Evolutionary conservation across 1,140 invertebrate species (phyloP).

Genomic region (Lysiphlebus fabarum): DNA sequence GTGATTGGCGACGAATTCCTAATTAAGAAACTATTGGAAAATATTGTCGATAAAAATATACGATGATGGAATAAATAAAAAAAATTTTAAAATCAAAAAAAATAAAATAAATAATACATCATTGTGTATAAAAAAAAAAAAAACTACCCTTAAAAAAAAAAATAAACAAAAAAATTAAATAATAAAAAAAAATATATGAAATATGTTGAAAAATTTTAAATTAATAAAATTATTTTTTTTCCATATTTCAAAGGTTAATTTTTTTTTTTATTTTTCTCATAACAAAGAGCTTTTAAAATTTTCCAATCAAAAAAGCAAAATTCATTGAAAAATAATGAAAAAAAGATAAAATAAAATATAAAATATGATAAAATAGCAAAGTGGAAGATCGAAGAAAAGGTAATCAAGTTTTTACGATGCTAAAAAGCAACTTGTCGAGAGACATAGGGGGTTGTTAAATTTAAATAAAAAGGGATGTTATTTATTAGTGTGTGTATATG

Average conservation of each 20-base stretch:
- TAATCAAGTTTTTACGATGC: slow-evolving; percentile 14
- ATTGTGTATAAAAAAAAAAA: no score
- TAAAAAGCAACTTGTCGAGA: background rate
- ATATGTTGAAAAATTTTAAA: background rate
- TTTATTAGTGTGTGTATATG: no score
- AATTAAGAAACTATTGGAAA: slow-evolving; percentile 14
- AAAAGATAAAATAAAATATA: background rate
- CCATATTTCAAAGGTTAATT: background rate
- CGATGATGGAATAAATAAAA: slow-evolving; percentile 9
- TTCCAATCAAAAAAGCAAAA: slow-evolving; percentile 14
- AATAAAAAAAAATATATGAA: background rate
- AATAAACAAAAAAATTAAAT: no score
- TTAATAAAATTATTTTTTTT: background rate
- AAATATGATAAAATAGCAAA: slow-evolving; percentile 2
- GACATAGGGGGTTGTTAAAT: no score
- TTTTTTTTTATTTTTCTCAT: background rate
- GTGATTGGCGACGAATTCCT: slow-evolving; percentile 19
- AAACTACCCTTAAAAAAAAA: no score
- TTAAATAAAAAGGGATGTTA: no score
- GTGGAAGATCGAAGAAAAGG: slow-evolving; percentile 7
- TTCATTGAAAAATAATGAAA: background rate
- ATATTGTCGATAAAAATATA: background rate
- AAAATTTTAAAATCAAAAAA: background rate
- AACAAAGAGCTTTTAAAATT: slow-evolving; percentile 3
- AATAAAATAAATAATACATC: background rate